Percentiles rank a stretch among this genome's conserved stretches.
These are phyloP conservation scores for Hestina assimilis DNA, from an alignment of 1,140 invertebrate species.

Conservation along the genomic window DNA sequence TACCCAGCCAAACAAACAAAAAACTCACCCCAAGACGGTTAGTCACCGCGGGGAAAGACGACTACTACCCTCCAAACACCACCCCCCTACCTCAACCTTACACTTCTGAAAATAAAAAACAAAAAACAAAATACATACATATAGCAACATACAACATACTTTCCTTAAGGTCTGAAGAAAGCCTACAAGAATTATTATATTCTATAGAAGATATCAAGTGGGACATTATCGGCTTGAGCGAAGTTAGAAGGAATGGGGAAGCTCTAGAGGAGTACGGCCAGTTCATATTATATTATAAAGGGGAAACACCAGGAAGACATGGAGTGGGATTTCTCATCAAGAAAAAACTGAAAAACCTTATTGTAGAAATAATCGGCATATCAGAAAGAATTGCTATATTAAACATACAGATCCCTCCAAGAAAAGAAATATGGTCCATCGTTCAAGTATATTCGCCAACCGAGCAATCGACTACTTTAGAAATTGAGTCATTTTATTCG, in stretches of 20 bases:
- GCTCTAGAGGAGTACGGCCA: background rate
- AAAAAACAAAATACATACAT: background rate
- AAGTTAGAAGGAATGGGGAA: constrained; percentile 3
- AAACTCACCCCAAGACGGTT: constrained; percentile 2
- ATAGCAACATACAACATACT: constrained; percentile 3
- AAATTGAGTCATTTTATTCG: constrained; percentile 23
- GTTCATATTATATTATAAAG: background rate
- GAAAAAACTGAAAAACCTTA: background rate
- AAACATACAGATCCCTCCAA: background rate
- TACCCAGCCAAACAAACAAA: background rate
- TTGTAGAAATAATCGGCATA: background rate
- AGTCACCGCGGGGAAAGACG: constrained; percentile 14
- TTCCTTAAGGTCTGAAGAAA: background rate
- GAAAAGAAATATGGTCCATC: constrained; percentile 1
- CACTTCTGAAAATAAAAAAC: background rate
- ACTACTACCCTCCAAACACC: constrained; percentile 14
- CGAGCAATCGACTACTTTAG: background rate
- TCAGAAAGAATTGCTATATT: background rate
- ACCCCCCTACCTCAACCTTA: background rate
- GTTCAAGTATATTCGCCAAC: constrained; percentile 16
- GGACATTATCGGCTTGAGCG: background rate
- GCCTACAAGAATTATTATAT: background rate
- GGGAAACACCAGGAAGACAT: background rate
- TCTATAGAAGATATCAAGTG: constrained; percentile 1
- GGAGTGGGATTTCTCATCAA: constrained; percentile 1